phyloP scores from a whole-genome alignment of 37 sponge, comb jelly and placozoan species.

The Mnemiopsis leidyi region DNA sequence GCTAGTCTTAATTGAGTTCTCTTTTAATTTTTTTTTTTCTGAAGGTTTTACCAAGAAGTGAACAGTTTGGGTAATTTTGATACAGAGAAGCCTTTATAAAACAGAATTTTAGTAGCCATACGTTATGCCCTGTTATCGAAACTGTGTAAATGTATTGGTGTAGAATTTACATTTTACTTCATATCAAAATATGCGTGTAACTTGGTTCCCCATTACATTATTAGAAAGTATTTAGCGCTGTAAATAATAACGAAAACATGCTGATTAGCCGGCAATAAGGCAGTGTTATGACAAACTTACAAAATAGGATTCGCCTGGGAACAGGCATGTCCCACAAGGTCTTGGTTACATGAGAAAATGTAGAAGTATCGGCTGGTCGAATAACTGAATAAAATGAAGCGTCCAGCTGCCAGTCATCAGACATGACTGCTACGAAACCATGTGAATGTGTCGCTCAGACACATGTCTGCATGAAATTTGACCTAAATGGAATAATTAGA shows the following conservation, averaged over 20 bases:
- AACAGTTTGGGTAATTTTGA: background rate
- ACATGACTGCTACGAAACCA: background rate
- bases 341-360: no score
- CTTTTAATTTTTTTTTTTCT: background rate
- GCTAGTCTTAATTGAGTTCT: no score
- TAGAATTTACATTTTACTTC: background rate
- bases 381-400: background rate
- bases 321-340: no score
- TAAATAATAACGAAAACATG: background rate
- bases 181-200: background rate
- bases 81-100: background rate
- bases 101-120: background rate
- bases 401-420: background rate
- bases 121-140: background rate
- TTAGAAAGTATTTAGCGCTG: background rate
- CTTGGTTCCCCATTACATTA: background rate
- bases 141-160: background rate
- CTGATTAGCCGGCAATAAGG: background rate
- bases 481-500: slow-evolving; percentile 14
- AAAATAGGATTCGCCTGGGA: no score
- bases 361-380: no score
- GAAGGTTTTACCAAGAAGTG: background rate
- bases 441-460: background rate
- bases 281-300: no score
- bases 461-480: background rate